These are phyloP conservation scores for Colostygia pectinataria DNA, from an alignment of 2,888 invertebrate species.

Conservation along the genomic window DNA sequence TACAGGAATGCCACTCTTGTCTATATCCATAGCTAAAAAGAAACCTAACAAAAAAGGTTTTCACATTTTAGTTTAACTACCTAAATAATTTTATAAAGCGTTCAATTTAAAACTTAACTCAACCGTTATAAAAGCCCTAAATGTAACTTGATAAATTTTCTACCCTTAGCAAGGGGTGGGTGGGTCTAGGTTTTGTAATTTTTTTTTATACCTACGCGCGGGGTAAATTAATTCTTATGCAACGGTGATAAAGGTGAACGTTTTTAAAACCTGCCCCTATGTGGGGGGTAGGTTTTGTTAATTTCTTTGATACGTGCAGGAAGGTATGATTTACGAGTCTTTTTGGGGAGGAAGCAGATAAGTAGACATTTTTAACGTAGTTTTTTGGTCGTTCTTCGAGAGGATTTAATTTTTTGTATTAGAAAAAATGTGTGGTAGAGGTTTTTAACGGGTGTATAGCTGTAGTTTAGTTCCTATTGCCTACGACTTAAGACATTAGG, in stretches of 20 bases:
- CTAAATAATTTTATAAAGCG: slow-evolving; percentile 3
- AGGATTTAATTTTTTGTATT: neutral
- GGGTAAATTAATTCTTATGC: neutral
- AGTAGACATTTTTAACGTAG: slow-evolving; percentile 13
- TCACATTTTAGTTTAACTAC: slow-evolving; percentile 2
- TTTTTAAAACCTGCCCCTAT: neutral
- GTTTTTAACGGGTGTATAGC: neutral
- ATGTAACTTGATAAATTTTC: slow-evolving; percentile 8
- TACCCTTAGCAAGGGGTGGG: neutral
- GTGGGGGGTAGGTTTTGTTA: slow-evolving; percentile 10
- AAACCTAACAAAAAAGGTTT: slow-evolving; percentile 2
- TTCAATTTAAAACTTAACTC: slow-evolving; percentile 14
- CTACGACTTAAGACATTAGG: too few relatives aligned
- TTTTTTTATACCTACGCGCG: neutral
- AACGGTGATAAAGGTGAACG: neutral
- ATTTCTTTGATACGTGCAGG: slow-evolving; percentile 9
- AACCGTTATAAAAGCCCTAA: slow-evolving; percentile 5
- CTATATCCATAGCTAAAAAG: too few relatives aligned
- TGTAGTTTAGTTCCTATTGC: too few relatives aligned
- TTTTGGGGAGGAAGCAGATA: slow-evolving; percentile 15
- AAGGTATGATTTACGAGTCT: slow-evolving; percentile 10
- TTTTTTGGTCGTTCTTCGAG: slow-evolving; percentile 6
- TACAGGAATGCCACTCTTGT: too few relatives aligned
- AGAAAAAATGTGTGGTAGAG: neutral
- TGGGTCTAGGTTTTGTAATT: slow-evolving; percentile 8